Evolutionary conservation across 2,113 vertebrate species (phyloP), one percentile per base, ranked within the genome.

Genomic region (Podilymbus podiceps): DNA sequence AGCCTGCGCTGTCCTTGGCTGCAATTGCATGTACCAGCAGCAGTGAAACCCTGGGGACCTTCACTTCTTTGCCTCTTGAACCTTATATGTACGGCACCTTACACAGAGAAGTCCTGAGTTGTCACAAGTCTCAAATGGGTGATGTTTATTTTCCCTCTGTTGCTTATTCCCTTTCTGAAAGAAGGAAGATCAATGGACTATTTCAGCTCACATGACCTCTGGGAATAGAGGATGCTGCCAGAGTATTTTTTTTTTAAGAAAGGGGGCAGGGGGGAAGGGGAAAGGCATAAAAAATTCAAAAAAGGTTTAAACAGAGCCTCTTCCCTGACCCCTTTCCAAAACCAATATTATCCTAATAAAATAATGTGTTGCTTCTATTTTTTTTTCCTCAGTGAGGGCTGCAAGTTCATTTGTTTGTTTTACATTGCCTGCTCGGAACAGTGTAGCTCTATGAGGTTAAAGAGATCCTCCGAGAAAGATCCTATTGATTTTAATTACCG

Each of bases 401-500:
- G 79, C 3, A 53, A 96, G 97, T 97, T 97, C 96, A 95, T 97
- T 97, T 96, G 97, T 98, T 96, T 90, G 78, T 96, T 98, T 97
- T 96, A 96, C 96, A 94, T 91, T 75, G 93, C 97, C 97, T 97
- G 97, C 95, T 97, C 58, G 2, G 72, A 95, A 92, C 82, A 82
- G 97, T 92, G 96, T 93, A 97, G 95, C 93, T 91, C 79, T 95
- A 97, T 97, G 97, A 98, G 98, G 98, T 98, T 98, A 98, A 98
- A 98, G 98, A 98, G 98, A 97, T 98, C 98, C 97, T 98, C 96
- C 2, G 97, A 99, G 98, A 98, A 99, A 98, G 98, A 99, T 98
- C 98, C 98, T 99, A 99, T 99, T 99, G 99, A 99, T 99, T 99
- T 99, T 99, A 99, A 99, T 99, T 99, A 99, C 98, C 98, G 92